Conservation (phyloP, 2,797 vertebrate genomes). For the Paguma larvata region DNA sequence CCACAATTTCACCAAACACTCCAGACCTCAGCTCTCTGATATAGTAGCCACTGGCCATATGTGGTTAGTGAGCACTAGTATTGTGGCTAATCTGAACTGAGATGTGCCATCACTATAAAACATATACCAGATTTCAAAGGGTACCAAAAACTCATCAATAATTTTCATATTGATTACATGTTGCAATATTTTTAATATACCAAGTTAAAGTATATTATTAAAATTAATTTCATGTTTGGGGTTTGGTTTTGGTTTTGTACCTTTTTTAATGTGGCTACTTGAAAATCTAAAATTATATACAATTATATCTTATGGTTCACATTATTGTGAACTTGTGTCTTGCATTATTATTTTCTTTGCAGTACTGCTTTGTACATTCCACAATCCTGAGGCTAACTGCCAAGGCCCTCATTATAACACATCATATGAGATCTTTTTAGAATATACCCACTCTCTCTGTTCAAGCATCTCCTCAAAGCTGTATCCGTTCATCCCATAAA, state of each 20-base stretch:
- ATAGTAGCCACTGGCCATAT: not conserved
- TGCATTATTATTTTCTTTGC: not conserved
- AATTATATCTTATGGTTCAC: constrained; percentile 4
- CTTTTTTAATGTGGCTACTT: not conserved
- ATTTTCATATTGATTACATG: constrained; percentile 50
- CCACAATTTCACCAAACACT: constrained; percentile 20
- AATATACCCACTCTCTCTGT: constrained; percentile 3
- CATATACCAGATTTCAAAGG: constrained; percentile 35
- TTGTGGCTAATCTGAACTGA: constrained; percentile 26
- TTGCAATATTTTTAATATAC: constrained; percentile 44
- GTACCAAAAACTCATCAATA: constrained; percentile 2
- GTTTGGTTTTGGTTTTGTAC: not conserved
- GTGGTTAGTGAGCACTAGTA: not conserved
- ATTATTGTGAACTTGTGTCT: not conserved
- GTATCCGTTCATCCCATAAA: constrained; percentile 46
- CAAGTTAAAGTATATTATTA: constrained; percentile 32
- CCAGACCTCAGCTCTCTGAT: not conserved
- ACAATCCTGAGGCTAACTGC: not conserved
- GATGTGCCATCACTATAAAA: constrained; percentile 29
- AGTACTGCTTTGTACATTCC: not conserved
- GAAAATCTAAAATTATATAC: constrained; percentile 52
- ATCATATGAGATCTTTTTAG: not conserved
- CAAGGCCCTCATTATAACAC: not conserved
- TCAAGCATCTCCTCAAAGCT: constrained; percentile 34
- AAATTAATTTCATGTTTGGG: not conserved